A percentile compares a stretch with the other conserved stretches of the same genome.
These are phyloP conservation scores for Setophaga kirtlandii DNA, from an alignment of 2,113 vertebrate genomes.

Conservation along the genomic window DNA sequence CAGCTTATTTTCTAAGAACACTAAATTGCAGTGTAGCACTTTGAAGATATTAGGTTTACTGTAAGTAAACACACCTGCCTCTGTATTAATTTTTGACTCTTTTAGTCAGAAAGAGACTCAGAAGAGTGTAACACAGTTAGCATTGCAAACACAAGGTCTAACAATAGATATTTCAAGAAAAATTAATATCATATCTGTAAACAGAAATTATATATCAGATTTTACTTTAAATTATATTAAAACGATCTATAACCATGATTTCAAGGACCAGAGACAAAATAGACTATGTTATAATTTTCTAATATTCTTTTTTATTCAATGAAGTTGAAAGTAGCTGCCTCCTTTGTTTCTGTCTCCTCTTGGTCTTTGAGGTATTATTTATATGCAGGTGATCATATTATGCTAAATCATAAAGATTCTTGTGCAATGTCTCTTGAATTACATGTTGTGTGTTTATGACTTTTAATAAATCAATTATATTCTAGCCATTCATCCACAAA, in stretches of 20 bases:
- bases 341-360: neutral
- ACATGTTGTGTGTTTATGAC: neutral
- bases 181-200: neutral
- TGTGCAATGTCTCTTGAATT: neutral
- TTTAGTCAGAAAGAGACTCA: neutral
- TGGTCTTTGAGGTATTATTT: neutral
- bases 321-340: neutral
- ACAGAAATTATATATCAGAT: neutral
- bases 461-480: conserved; percentile 2
- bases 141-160: neutral
- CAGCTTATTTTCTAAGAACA: neutral
- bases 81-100: neutral
- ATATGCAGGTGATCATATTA: neutral
- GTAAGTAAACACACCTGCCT: neutral
- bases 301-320: neutral
- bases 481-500: neutral
- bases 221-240: neutral
- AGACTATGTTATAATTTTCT: neutral
- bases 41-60: neutral
- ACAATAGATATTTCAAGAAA: neutral
- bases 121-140: neutral
- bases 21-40: neutral
- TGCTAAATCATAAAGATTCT: conserved; percentile 3
- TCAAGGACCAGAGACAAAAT: neutral
- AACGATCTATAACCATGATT: neutral